These are phyloP conservation scores for Rutpela maculata DNA, from an alignment of 2,888 invertebrate genomes.

Conservation along the genomic window DNA sequence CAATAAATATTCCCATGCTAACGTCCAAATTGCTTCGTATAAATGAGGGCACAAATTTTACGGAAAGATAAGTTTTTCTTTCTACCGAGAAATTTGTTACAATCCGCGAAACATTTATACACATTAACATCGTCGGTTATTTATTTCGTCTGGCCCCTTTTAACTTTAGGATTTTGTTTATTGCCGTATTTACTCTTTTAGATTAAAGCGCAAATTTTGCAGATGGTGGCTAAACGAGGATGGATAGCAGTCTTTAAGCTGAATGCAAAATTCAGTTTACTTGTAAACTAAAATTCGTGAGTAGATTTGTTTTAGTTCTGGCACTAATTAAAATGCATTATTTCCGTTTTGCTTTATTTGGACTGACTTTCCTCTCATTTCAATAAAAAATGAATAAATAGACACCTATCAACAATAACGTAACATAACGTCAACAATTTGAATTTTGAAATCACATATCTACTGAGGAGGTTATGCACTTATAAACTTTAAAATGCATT, in stretches of 20 bases:
- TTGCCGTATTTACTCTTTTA: conserved; percentile 64
- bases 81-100: conserved; percentile 73
- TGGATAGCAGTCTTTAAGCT: neutral
- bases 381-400: too few relatives aligned
- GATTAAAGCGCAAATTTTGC: conserved; percentile 57
- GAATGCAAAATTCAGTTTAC: neutral
- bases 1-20: neutral
- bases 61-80: conserved; percentile 72
- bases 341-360: neutral
- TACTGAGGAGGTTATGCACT: too few relatives aligned
- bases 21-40: conserved; percentile 42
- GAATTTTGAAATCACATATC: too few relatives aligned
- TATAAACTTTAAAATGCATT: too few relatives aligned
- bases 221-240: conserved; percentile 34
- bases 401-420: too few relatives aligned
- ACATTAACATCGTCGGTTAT: conserved; percentile 73
- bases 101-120: conserved; percentile 72
- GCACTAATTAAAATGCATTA: neutral
- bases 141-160: conserved; percentile 73
- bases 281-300: neutral
- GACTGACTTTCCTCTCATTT: too few relatives aligned
- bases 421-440: too few relatives aligned
- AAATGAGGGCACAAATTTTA: conserved; percentile 51
- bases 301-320: neutral
- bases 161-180: conserved; percentile 70